Evolutionary conservation across 2,113 vertebrate genomes (phyloP), one percentile per base, ranked within the genome.

Genomic region (Mystacornis crossleyi): DNA sequence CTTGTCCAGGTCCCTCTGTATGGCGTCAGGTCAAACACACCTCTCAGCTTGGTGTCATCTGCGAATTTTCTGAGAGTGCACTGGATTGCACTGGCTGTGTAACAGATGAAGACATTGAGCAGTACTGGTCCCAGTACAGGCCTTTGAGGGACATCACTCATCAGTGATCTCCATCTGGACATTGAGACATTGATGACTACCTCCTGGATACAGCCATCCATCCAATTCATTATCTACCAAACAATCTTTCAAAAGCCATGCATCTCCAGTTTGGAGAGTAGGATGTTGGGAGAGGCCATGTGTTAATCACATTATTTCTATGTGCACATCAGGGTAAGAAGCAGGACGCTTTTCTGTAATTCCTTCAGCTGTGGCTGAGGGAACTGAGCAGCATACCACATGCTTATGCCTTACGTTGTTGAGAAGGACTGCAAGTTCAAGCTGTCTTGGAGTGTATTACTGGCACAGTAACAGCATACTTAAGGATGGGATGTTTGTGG

Each of bases 71-170:
- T 73, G 33, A 60, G 60, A 6, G 8, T 78, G 26, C 9, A 2
- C 42, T 89, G 1, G 1, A 51, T 74, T 2, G 1, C 20, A 5
- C 26, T 64, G 18, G 36, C 16, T 69, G 1, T 83, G 36, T 75
- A 12, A 71, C 1, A 48, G 9, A 40, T 66, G 21, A 60, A 89
- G 25, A 31, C 38, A 9, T 0, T 55, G 70, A 60, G 38, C 8
- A 71, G 25, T 34, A 7, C 31, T 34, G 9, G 45, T 61, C 15
- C 19, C 33, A 21, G 0, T 21, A 10, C 0, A 3, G 36, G 43
- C 21, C 3, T 3, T 24, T 57, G 24, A 26, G 20, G 8, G 26
- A 51, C 13, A 33, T 17, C 12, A 14, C 12, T 47, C 3, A 5
- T 48, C 18, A 6, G 20, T 7, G 7, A 12, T 45, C 6, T 48